These are phyloP conservation scores for Gastrophryne carolinensis DNA, from an alignment of 2,797 vertebrate species.

Conservation along the genomic window DNA sequence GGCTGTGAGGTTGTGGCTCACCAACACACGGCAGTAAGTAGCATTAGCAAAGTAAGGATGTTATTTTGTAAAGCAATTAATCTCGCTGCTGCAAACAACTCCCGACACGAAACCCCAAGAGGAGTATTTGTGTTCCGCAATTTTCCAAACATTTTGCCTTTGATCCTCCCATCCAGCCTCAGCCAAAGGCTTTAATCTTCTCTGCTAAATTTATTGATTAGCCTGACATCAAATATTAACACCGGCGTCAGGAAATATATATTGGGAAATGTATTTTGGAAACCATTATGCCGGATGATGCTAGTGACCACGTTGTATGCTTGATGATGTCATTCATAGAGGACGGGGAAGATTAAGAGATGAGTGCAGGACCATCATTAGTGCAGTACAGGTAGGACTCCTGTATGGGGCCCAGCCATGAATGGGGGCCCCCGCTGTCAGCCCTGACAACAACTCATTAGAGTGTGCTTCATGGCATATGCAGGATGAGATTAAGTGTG, in stretches of 20 bases:
- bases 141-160: not conserved
- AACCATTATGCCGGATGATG: not conserved
- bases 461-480: too few relatives aligned
- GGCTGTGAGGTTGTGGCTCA: too few relatives aligned
- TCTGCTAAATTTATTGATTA: constrained; percentile 34
- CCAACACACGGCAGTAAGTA: too few relatives aligned
- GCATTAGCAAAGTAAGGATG: too few relatives aligned
- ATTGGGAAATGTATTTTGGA: not conserved
- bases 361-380: too few relatives aligned
- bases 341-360: too few relatives aligned
- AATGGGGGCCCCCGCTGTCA: too few relatives aligned
- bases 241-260: not conserved
- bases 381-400: too few relatives aligned
- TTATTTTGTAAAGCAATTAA: constrained; percentile 2
- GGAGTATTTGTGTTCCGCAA: constrained; percentile 7
- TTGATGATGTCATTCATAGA: too few relatives aligned
- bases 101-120: not conserved
- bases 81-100: not conserved
- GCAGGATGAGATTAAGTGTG: too few relatives aligned
- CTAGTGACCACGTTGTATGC: not conserved
- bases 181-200: constrained; percentile 17
- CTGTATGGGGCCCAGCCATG: too few relatives aligned
- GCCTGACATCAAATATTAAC: constrained; percentile 43
- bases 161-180: not conserved
- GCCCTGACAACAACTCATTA: too few relatives aligned